phyloP scores from a whole-genome alignment of 2,797 vertebrate genomes.

The Heteromormyrus szaboi region DNA sequence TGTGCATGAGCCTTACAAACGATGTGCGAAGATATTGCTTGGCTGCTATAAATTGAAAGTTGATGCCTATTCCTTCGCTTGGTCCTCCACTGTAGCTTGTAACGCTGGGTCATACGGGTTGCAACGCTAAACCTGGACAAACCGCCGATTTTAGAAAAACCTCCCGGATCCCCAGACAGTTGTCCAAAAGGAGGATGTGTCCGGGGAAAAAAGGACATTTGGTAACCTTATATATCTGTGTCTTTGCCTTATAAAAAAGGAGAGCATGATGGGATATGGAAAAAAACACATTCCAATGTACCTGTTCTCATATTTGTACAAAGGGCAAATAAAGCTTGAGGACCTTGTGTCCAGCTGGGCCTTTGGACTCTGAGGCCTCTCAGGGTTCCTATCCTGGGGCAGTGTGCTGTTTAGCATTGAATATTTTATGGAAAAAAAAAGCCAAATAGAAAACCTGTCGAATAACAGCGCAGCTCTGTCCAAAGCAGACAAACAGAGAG shows the following conservation, averaged over 20 bases:
- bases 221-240: neutral
- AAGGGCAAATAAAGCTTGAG: neutral
- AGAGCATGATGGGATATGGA: neutral
- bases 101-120: neutral
- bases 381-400: neutral
- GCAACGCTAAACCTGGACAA: neutral
- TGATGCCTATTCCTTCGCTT: neutral
- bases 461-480: constrained; percentile 22
- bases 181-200: neutral
- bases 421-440: neutral
- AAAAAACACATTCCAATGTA: neutral
- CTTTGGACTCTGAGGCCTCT: neutral
- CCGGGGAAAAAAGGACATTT: neutral
- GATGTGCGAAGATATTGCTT: neutral
- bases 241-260: neutral
- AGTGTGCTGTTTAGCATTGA: neutral
- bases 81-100: neutral
- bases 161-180: neutral
- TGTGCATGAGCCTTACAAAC: neutral
- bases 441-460: constrained; percentile 11
- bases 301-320: neutral
- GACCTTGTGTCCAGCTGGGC: neutral
- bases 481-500: constrained; percentile 40
- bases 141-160: neutral
- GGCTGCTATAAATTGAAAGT: neutral